Percentiles rank a stretch among this genome's conserved stretches.
These are phyloP conservation scores for Xestobium rufovillosum DNA, from an alignment of 2,888 invertebrate genomes.

Conservation along the genomic window DNA sequence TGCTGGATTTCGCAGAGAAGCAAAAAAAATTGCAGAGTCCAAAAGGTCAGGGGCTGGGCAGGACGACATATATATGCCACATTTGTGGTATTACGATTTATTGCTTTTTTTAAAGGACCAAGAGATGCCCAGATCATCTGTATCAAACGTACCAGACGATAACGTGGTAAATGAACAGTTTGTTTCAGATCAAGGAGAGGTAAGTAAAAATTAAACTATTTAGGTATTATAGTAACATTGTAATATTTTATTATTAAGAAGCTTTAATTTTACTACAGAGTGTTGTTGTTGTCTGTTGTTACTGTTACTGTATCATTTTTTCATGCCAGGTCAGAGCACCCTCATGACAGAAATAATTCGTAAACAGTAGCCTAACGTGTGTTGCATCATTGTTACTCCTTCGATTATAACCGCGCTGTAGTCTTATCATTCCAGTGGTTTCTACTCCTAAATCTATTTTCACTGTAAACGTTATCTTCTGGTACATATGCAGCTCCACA, in stretches of 20 bases:
- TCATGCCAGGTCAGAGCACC: constrained; percentile 12
- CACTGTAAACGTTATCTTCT: constrained; percentile 13
- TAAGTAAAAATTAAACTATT: too few species aligned
- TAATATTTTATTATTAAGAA: too few species aligned
- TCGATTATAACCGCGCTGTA: constrained; percentile 13
- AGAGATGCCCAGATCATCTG: constrained; percentile 18
- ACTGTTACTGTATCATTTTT: constrained; percentile 12
- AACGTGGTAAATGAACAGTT: too few species aligned
- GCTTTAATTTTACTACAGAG: too few species aligned
- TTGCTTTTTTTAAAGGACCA: constrained; percentile 19
- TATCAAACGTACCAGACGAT: too few species aligned
- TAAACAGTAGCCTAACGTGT: too few species aligned
- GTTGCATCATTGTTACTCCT: constrained; percentile 9
- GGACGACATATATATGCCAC: constrained; percentile 18
- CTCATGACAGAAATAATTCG: constrained; percentile 10
- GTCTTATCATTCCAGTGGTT: constrained; percentile 5
- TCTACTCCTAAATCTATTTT: constrained; percentile 10
- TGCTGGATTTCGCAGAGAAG: constrained; percentile 17
- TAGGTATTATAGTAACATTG: too few species aligned
- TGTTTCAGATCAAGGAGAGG: too few species aligned
- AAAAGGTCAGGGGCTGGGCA: constrained; percentile 16
- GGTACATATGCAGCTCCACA: constrained; percentile 7
- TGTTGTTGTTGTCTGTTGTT: too few species aligned
- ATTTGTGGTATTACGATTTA: too few species aligned
- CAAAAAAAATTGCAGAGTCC: constrained; percentile 16